Base-by-base conservation (phyloP, 2,113 vertebrate species). In the Gobiocypris rarus region DNA sequence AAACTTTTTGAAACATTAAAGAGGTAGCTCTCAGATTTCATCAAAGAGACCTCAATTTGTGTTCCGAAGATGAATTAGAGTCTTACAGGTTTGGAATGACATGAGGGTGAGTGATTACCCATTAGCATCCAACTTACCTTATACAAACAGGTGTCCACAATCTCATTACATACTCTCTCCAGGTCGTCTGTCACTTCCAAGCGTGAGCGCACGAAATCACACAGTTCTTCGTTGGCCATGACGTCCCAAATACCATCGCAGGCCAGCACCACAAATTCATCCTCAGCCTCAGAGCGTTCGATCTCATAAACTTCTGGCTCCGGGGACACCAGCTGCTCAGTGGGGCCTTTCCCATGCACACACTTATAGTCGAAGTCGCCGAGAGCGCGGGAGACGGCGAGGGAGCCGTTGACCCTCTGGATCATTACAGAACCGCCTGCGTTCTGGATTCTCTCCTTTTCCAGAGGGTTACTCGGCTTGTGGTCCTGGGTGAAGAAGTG, bases 61-160 rank as follows among this genome's bases (percentile, higher is more conserved):
- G 38, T 38, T 38, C 38, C 38, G 5, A 38, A 38, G 38, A 38
- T 38, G 38, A 38, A 38, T 2, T 5, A 38, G 4, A 34, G 34
- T 34, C 34, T 34, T 34, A 34, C 1, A 3, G 34, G 34, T 34
- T 34, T 34, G 34, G 34, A 34, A 34, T 3, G 34, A 34, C 34
- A 34, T 34, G 34, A 34, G 34, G 34, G 34, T 3, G 4, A 34
- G 34, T 34, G 4, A 34, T 15, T 0, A 43, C 10, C 34, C 19
- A 13, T 73, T 74, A n/a, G 43, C 26, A 19, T 38, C 24, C 50
- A 31, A 50, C 84, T 61, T 84, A 97, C 96, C 96, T 97, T 97
- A 95, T 97, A 95, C 94, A 97, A 96, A 95, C 96, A 97, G 93
- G 96, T 97, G 94, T 97, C 96, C 91, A 97, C 96, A 90, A 97